Evolutionary conservation across 2,888 invertebrate species (phyloP), one percentile per base, ranked within the genome.

Genomic region (Leistus spinibarbis): DNA sequence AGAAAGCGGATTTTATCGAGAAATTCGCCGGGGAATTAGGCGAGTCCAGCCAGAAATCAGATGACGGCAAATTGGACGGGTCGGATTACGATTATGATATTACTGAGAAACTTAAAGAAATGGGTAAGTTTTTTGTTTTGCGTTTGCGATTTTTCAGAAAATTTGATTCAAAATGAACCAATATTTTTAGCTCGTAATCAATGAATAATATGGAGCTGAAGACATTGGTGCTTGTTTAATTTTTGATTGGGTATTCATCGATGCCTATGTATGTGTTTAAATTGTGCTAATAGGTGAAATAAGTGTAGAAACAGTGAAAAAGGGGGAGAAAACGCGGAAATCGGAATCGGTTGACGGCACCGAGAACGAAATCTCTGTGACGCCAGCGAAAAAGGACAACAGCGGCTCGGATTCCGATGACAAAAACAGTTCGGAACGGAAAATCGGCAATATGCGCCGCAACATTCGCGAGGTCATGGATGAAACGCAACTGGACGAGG

Each of bases 381-480:
- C 87, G 93, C 82, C 84, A 5, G 82, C 84, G 5, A 84, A 84
- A 76, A 85, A 85, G 77, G 78, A 81, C 64, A 82, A 82, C 79
- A 80, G 82, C 27, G 83, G 83, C 4, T 81, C 81, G 54, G 84
- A 84, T 13, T 81, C 82, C 54, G 84, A 83, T 81, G 76, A 78
- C 69, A 74, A 13, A 79, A 77, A 40, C 81, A 81, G 24, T 82
- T 82, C 1, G 83, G 84, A 77, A 82, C 81, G 67, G 84, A 82
- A 27, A 84, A 85, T 27, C 83, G 75, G 70, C 16, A 93, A 93
- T 84, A 89, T 95, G 82, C 88, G 96, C 56, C 90, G 94, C 77
- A 96, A 96, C 82, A 96, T 96, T 80, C 90, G 97, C 74, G 96
- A 97, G 86, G 97, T 98, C 7, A 93, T 97, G 91, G 94, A 95